Base-by-base conservation (phyloP, 2,888 invertebrate species). In the Drosophila emarginata region DNA sequence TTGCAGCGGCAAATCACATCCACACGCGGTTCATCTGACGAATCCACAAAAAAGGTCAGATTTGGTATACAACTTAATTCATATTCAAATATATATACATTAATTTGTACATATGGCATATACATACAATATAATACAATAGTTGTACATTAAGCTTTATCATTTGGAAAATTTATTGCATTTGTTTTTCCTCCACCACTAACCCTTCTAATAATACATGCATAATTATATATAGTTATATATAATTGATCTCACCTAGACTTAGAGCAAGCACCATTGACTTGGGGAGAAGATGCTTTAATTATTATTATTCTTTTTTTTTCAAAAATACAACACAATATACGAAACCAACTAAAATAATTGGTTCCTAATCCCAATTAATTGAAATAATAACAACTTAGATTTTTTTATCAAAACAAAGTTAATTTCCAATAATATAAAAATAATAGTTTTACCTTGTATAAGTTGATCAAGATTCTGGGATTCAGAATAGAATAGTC, bases 11-110 rank as follows among this genome's bases (percentile, higher is more conserved):
- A 88, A 89, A 86, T 45, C 45, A 45, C 91, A 91, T 90, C 90
- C 90, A 78, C 45, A 45, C 11, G 79, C 87, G 84, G 89, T 89
- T 88, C 45, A 45, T 45, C 87, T 89, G 79, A 89, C 87, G 89
- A 87, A 90, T 82, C 89, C 89, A 80, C 82, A 87, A 69, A 90
- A 88, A 91, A 91, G 91, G 91, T 91, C 91, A 90, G 91, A 89
- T 78, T 84, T 80, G 77, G 76, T 76, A 68, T 71, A 73, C 56
- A 54, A 68, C 62, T 51, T 57, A 64, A 32, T 18, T 45, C 18
- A 57, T 23, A 37, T 37, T n/a, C 14, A 70, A 40, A 40, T 40
- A 51, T 56, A 26, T 26, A 26, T 26, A 32, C 32, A 32, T 32
- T 32, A 32, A 32, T 32, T 32, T 59, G 37, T 57, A 18, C 11